Base-by-base conservation (phyloP, 2,888 invertebrate species). In the Arrhopalites spinosus region DNA sequence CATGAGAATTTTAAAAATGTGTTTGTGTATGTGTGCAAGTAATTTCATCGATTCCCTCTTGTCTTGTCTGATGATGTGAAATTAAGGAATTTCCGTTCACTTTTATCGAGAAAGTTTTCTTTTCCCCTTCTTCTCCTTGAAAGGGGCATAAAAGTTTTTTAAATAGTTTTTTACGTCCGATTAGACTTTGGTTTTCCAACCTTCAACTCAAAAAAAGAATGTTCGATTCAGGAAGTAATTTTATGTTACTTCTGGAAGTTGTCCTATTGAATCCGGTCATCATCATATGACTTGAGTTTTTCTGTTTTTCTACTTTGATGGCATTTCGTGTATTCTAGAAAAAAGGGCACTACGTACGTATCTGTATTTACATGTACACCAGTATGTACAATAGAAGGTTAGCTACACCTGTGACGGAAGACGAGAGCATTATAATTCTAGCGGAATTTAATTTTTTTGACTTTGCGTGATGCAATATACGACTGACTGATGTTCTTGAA, bases 41-140 rank as follows among this genome's bases (percentile, higher is more conserved):
- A 53, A 53, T 53, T 53, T 20, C 36, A 20, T 70, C 50, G 70
- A 70, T 70, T 70, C 53, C 17, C 70, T 56, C 70, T 70, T 70
- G 56, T 30, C 56, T 25, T 17, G 20, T 29, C 27, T 70, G 70
- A 70, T 70, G 53, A 70, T 70, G 70, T 30, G 27, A 70, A 56
- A 70, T 56, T 70, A 30, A 53, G 25, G 27, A 56, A 53, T 70
- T 70, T 53, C 59, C 50, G 30, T 56, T 15, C 25, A 27, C 50
- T 70, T 70, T 70, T 70, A 70, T 56, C 29, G 53, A 30, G 20
- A 70, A 70, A 70, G 70, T 70, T 70, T 68, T 50, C 45, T 30
- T 30, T 30, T 64, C 64, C 30, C 64, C 29, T n/a, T 53, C 23
- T 53, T 53, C n/a, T 7, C 20, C 8, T n/a, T 53, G 53, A 23